Evolutionary conservation across 2,797 vertebrate species (phyloP).

Genomic region (Clarias laeviceps): DNA sequence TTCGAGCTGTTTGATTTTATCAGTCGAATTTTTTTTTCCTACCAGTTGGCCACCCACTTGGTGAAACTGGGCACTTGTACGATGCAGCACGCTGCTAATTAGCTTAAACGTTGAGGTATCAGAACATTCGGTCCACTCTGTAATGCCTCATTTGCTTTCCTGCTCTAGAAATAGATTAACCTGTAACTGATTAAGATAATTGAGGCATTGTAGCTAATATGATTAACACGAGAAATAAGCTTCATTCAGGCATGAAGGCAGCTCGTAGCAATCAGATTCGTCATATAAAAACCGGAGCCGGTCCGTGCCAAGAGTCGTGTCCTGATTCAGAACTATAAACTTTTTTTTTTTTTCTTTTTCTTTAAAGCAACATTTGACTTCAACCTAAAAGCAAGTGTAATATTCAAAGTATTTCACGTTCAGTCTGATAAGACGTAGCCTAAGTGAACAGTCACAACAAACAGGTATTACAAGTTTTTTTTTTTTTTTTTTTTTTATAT

Average conservation of each 20-base stretch:
- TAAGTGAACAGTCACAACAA: background rate
- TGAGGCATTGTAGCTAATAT: conserved; percentile 65
- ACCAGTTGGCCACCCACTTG: conserved; percentile 38
- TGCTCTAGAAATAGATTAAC: conserved; percentile 62
- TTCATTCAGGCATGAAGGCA: conserved; percentile 21
- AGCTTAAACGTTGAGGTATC: background rate
- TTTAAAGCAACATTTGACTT: conserved; percentile 19
- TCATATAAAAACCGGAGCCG: background rate
- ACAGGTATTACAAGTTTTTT: conserved; percentile 7
- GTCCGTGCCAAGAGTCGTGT: background rate
- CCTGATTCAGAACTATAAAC: conserved; percentile 10
- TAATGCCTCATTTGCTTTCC: conserved; percentile 17
- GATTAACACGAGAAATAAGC: conserved; percentile 49
- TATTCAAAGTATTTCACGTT: conserved; percentile 31
- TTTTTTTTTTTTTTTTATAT: too few species aligned
- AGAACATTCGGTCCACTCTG: background rate
- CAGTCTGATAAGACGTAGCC: conserved; percentile 22
- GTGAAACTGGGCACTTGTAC: conserved; percentile 28
- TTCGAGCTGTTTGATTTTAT: conserved; percentile 32
- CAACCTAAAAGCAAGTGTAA: conserved; percentile 13
- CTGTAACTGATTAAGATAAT: conserved; percentile 66
- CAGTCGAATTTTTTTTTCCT: conserved; percentile 1
- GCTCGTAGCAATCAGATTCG: conserved; percentile 13
- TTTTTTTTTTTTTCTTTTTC: too few species aligned
- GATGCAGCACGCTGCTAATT: conserved; percentile 1